These are phyloP conservation scores for Clostera curtula DNA, from an alignment of 2,888 invertebrate genomes.

Conservation along the genomic window DNA sequence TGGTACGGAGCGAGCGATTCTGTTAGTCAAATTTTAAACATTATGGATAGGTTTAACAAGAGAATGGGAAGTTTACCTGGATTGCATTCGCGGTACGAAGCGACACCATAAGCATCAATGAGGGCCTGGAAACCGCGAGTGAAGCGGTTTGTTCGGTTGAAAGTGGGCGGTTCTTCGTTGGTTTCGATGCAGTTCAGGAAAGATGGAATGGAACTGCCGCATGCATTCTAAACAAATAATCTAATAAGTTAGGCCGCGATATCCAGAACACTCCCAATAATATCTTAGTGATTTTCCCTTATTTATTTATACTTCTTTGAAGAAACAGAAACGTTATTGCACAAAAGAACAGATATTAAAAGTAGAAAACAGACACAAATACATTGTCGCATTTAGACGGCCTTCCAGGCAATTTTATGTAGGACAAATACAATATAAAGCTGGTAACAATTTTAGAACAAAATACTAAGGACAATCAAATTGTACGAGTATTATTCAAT, in stretches of 20 bases:
- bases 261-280: not conserved
- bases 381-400: too few species aligned
- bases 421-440: too few species aligned
- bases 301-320: too few species aligned
- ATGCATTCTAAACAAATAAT: slow-evolving; percentile 66
- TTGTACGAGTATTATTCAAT: too few species aligned
- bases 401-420: too few species aligned
- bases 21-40: not conserved
- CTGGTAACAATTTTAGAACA: too few species aligned
- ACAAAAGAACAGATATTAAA: too few species aligned
- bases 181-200: slow-evolving; percentile 93
- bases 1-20: too few species aligned
- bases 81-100: slow-evolving; percentile 94
- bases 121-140: slow-evolving; percentile 94
- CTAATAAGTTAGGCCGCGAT: not conserved
- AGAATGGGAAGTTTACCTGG: slow-evolving; percentile 74
- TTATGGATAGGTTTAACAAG: not conserved
- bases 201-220: slow-evolving; percentile 92
- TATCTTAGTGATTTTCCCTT: too few species aligned
- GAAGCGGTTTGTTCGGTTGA: slow-evolving; percentile 93
- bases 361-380: too few species aligned
- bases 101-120: slow-evolving; percentile 95
- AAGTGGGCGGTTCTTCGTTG: slow-evolving; percentile 90
- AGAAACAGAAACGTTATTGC: too few species aligned
- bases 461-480: too few species aligned